A percentile compares a stretch with the other conserved stretches of the same genome.
Evolutionary conservation across 2,113 vertebrate species (phyloP).

Genomic region (Pedionomus torquatus): DNA sequence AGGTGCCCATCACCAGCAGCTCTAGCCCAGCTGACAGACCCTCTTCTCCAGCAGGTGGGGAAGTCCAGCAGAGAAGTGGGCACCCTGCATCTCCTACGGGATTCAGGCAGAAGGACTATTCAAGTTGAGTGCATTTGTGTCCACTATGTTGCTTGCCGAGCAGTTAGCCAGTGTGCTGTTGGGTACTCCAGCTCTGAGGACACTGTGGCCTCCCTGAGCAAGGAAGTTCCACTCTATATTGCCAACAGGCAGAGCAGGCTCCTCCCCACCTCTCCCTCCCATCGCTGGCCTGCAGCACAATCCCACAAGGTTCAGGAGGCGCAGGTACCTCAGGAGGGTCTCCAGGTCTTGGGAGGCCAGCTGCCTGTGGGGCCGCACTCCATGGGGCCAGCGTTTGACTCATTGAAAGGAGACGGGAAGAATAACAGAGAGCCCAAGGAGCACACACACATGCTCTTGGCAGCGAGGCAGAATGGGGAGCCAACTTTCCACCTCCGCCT

Average conservation of each 20-base stretch:
- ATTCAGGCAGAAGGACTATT: background rate
- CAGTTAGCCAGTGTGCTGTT: background rate
- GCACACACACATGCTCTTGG: conserved; percentile 61
- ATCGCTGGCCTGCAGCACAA: background rate
- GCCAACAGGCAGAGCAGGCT: background rate
- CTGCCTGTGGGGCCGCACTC: background rate
- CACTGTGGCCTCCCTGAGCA: background rate
- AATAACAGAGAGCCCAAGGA: conserved; percentile 42
- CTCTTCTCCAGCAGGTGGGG: background rate
- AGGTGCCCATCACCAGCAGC: background rate
- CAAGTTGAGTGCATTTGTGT: rapidly evolving
- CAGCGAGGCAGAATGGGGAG: conserved; percentile 10
- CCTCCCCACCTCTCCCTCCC: background rate
- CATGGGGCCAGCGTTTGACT: conserved; percentile 28
- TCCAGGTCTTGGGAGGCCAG: conserved; percentile 19
- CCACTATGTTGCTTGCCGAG: background rate
- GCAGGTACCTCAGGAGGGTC: background rate
- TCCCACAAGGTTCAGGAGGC: background rate
- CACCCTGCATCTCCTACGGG: background rate
- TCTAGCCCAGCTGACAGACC: background rate
- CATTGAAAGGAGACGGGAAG: conserved; percentile 40
- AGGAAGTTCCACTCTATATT: background rate
- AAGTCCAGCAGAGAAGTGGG: background rate
- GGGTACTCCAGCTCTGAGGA: background rate
- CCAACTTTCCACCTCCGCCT: conserved; percentile 46